A percentile compares a stretch with the other conserved stretches of the same genome.
phyloP scores from a whole-genome alignment of 2,113 vertebrate species.

The Paratilapia polleni region DNA sequence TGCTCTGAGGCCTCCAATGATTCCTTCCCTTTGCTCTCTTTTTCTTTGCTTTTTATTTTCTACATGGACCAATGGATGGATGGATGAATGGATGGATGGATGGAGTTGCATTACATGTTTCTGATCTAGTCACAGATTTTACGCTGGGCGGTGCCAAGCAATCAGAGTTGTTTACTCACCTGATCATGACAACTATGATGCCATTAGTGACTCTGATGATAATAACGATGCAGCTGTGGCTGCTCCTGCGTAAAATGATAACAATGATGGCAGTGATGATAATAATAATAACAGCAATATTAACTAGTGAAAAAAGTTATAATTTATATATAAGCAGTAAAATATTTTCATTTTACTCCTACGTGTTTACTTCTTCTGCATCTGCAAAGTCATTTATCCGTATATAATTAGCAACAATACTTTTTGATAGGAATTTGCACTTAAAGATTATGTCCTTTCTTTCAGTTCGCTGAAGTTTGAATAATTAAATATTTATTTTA shows the following conservation, averaged over 20 bases:
- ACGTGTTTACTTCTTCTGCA: background rate
- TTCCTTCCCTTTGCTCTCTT: conserved; percentile 75
- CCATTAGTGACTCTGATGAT: conserved; percentile 38
- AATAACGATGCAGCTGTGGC: conserved; percentile 41
- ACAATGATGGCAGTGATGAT: conserved; percentile 6
- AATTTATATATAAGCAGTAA: background rate
- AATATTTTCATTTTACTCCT: background rate
- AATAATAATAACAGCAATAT: background rate
- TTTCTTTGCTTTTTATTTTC: conserved; percentile 21
- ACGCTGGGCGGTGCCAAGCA: conserved; percentile 7
- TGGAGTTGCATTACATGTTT: conserved; percentile 20
- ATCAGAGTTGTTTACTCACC: conserved; percentile 40
- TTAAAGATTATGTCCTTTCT: no score
- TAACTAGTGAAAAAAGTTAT: background rate
- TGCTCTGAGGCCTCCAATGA: conserved; percentile 80
- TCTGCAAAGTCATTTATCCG: background rate
- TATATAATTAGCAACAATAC: background rate
- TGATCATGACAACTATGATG: conserved; percentile 29
- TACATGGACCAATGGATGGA: background rate
- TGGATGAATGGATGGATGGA: conserved; percentile 8
- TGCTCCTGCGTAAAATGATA: conserved; percentile 10
- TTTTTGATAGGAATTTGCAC: background rate
- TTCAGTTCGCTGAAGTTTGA: no score
- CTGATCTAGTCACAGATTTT: conserved; percentile 13
- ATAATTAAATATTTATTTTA: no score